Percentiles rank a stretch among this genome's conserved stretches.
These are phyloP conservation scores for Brachionus koreanus DNA, from an alignment of 1,140 invertebrate species.

Conservation along the genomic window DNA sequence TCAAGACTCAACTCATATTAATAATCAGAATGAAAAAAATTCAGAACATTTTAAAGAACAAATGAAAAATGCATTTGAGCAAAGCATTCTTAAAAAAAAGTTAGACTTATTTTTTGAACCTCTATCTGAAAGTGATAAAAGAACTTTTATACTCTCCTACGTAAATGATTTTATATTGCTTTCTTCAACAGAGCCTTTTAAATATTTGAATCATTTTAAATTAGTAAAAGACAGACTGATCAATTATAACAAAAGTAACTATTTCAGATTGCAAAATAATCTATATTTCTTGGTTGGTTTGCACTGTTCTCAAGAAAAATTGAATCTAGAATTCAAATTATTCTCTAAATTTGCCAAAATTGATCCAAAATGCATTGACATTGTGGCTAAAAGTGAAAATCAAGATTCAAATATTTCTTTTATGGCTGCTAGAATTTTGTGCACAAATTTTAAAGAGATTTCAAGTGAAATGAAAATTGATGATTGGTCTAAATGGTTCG, in stretches of 20 bases:
- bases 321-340: background rate
- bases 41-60: background rate
- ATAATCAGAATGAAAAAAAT: background rate
- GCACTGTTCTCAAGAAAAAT: background rate
- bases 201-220: background rate
- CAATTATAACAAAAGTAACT: background rate
- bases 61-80: background rate
- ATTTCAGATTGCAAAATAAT: background rate
- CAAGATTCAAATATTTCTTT: background rate
- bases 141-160: background rate
- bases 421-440: background rate
- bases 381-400: constrained; percentile 1
- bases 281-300: background rate
- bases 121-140: background rate
- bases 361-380: background rate
- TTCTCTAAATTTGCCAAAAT: constrained; percentile 17
- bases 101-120: background rate
- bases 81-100: background rate
- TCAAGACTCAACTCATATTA: background rate
- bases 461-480: background rate
- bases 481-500: background rate
- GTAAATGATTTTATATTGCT: constrained; percentile 9
- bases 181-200: background rate
- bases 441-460: background rate
- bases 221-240: background rate